Evolutionary conservation across 1,140 invertebrate genomes (phyloP).

Genomic region (Aphelenchoides besseyi): DNA sequence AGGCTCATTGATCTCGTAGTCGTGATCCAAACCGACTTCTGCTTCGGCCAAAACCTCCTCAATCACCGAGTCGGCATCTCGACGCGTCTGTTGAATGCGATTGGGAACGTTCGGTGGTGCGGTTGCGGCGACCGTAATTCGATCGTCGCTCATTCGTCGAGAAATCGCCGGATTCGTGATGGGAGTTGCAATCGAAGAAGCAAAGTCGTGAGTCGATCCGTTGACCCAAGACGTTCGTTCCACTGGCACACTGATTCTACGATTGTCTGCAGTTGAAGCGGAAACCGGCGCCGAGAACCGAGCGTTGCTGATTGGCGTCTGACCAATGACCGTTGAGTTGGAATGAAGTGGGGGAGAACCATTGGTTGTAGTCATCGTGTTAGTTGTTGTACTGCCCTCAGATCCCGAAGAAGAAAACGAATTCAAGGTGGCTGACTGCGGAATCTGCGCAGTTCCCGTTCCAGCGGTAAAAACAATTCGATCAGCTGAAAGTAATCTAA

Average conservation of each 20-base stretch:
- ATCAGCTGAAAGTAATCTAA: not conserved
- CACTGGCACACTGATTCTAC: not conserved
- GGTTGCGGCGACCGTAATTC: not conserved
- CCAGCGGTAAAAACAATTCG: not conserved
- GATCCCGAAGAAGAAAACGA: not conserved
- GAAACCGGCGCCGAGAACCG: not conserved
- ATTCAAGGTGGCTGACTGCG: not conserved
- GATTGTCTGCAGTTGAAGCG: not conserved
- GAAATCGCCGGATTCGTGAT: not conserved
- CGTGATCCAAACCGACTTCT: not conserved
- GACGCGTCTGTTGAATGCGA: slow-evolving; percentile 36
- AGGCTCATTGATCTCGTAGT: not conserved
- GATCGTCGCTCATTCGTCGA: slow-evolving; percentile 5
- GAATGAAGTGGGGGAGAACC: not conserved
- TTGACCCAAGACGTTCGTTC: not conserved
- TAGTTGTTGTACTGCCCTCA: not conserved
- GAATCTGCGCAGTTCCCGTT: not conserved
- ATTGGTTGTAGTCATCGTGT: no score
- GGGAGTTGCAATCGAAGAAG: not conserved
- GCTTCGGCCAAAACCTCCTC: slow-evolving; percentile 36
- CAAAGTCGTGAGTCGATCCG: not conserved
- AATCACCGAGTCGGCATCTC: slow-evolving; percentile 35
- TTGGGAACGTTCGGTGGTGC: slow-evolving; percentile 22
- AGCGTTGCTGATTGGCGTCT: not conserved
- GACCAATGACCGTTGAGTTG: no score